These are phyloP conservation scores for Pelobates fuscus DNA, from an alignment of 2,113 vertebrate species.

Conservation along the genomic window DNA sequence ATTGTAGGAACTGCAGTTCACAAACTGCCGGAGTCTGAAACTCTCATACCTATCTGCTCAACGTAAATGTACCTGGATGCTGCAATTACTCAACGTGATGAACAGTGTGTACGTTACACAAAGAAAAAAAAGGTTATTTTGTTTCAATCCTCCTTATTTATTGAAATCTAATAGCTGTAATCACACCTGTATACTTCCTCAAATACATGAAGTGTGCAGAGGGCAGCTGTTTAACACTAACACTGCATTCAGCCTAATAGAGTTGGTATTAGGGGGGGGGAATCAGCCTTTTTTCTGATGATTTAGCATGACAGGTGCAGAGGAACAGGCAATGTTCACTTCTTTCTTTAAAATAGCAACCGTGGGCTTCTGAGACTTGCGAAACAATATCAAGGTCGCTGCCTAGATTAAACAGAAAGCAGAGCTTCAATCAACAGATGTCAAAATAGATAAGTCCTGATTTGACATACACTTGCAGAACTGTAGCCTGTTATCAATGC, in stretches of 20 bases:
- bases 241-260: constrained; percentile 52
- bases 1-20: too few relatives aligned
- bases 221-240: constrained; percentile 27
- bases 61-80: too few relatives aligned
- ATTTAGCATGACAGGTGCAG: constrained; percentile 61
- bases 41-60: too few relatives aligned
- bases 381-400: constrained; percentile 75
- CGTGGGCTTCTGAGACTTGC: constrained; percentile 53
- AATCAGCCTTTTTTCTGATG: constrained; percentile 57
- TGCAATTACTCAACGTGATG: too few relatives aligned
- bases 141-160: background rate
- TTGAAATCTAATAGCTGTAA: background rate
- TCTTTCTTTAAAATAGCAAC: constrained; percentile 57
- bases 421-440: constrained; percentile 77
- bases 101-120: too few relatives aligned
- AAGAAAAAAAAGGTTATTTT: too few relatives aligned
- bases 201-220: constrained; percentile 32
- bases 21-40: too few relatives aligned
- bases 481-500: constrained; percentile 77
- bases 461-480: constrained; percentile 74
- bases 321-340: constrained; percentile 53
- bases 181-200: constrained; percentile 18
- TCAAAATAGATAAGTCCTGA: constrained; percentile 78
- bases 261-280: constrained; percentile 51
- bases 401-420: constrained; percentile 68